These are phyloP conservation scores for Lacerta agilis DNA, from an alignment of 2,797 vertebrate genomes.

Conservation along the genomic window DNA sequence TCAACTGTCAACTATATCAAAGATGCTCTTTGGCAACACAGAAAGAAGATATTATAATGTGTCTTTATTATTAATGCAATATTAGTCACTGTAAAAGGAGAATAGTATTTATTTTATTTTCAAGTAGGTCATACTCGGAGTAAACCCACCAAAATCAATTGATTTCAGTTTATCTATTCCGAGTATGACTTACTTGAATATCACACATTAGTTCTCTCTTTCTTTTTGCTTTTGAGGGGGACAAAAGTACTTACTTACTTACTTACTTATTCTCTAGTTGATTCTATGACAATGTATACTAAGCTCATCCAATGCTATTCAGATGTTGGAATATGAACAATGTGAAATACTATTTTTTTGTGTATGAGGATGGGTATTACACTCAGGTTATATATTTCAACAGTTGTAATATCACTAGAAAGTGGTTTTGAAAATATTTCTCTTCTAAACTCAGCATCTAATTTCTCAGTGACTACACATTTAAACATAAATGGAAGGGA, in stretches of 20 bases:
- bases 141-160: too few species aligned
- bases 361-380: constrained; percentile 33
- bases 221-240: too few species aligned
- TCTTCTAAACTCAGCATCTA: constrained; percentile 37
- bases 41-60: constrained; percentile 52
- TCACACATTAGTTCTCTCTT: constrained; percentile 6
- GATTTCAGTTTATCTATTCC: too few species aligned
- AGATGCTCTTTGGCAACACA: constrained; percentile 41
- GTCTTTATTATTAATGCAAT: constrained; percentile 51
- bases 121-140: constrained; percentile 3
- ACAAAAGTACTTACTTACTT: background rate
- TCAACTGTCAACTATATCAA: constrained; percentile 60
- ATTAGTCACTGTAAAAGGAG: background rate
- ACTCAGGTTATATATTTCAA: constrained; percentile 32
- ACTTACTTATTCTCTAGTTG: constrained; percentile 4
- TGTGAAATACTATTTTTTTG: constrained; percentile 22
- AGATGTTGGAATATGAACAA: constrained; percentile 42
- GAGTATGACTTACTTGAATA: background rate
- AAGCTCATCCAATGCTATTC: background rate
- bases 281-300: constrained; percentile 32
- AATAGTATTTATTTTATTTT: background rate
- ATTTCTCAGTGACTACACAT: constrained; percentile 55
- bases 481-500: constrained; percentile 57
- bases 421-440: constrained; percentile 56
- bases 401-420: constrained; percentile 46